Conservation (phyloP, 2,888 invertebrate genomes). For the Hyposoter didymator region DNA sequence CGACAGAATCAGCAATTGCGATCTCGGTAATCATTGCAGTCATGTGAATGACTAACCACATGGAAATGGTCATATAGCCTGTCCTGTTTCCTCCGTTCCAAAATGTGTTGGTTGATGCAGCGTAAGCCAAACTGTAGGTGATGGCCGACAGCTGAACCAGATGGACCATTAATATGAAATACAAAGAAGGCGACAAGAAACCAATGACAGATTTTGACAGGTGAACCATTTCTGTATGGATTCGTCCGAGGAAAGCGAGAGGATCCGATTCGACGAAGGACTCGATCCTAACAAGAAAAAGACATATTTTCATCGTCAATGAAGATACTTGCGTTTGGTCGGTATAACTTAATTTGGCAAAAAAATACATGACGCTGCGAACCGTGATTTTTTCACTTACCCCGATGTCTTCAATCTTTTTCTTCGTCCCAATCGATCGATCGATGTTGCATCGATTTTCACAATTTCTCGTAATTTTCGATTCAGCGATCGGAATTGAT, state of each 20-base stretch:
- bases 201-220: constrained; percentile 14
- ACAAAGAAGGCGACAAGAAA: constrained; percentile 30
- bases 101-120: not conserved
- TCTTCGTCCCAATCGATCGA: not conserved
- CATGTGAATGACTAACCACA: constrained; percentile 50
- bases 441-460: not conserved
- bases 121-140: constrained; percentile 13
- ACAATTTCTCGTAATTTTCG: constrained; percentile 18
- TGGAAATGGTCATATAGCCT: not conserved
- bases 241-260: constrained; percentile 2
- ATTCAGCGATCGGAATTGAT: constrained; percentile 42
- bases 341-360: too few species aligned
- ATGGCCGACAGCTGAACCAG: constrained; percentile 6
- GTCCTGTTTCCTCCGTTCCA: not conserved
- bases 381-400: constrained; percentile 9
- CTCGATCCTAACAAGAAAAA: constrained; percentile 19
- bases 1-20: constrained; percentile 44
- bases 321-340: too few species aligned
- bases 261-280: not conserved
- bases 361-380: not conserved
- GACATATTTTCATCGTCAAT: not conserved
- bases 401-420: not conserved
- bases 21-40: constrained; percentile 41
- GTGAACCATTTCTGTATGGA: constrained; percentile 37
- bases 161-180: constrained; percentile 18